phyloP scores from a whole-genome alignment of 2,888 invertebrate species.

The Octonoba sinensis region DNA sequence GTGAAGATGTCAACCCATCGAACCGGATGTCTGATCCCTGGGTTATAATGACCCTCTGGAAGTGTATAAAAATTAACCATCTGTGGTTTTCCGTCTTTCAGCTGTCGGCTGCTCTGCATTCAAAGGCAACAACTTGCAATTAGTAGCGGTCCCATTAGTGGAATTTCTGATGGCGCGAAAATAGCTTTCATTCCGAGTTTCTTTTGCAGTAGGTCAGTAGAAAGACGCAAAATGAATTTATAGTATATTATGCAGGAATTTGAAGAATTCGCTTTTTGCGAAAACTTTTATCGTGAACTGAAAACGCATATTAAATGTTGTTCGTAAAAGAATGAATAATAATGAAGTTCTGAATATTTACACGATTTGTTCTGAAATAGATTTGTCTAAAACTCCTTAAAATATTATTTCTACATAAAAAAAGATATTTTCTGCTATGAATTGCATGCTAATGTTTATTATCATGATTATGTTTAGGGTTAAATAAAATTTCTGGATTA shows the following conservation, averaged over 20 bases:
- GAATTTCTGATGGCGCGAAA: conserved; percentile 14
- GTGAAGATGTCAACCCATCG: conserved; percentile 47
- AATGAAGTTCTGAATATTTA: too few species aligned
- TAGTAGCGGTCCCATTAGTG: conserved; percentile 22
- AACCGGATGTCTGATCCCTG: conserved; percentile 45
- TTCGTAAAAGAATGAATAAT: too few species aligned
- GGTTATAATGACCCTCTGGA: conserved; percentile 45
- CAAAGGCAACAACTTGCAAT: conserved; percentile 34
- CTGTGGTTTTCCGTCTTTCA: conserved; percentile 33
- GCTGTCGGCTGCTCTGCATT: conserved; percentile 20
- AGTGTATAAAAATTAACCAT: conserved; percentile 50
- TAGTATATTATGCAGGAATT: conserved; percentile 23
- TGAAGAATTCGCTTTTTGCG: conserved; percentile 4
- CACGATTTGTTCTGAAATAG: too few species aligned
- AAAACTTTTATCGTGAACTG: background rate
- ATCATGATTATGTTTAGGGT: too few species aligned
- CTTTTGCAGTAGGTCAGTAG: conserved; percentile 44
- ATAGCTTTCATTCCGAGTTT: conserved; percentile 14
- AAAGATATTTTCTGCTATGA: too few species aligned
- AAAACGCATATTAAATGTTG: too few species aligned
- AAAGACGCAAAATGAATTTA: conserved; percentile 5
- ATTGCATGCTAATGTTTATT: too few species aligned
- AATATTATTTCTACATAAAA: too few species aligned
- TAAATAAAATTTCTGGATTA: too few species aligned
- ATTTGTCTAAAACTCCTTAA: too few species aligned